Percentiles rank a stretch among this genome's conserved stretches.
These are phyloP conservation scores for Scaptomyza pallida DNA, from an alignment of 1,140 invertebrate species.

Conservation along the genomic window DNA sequence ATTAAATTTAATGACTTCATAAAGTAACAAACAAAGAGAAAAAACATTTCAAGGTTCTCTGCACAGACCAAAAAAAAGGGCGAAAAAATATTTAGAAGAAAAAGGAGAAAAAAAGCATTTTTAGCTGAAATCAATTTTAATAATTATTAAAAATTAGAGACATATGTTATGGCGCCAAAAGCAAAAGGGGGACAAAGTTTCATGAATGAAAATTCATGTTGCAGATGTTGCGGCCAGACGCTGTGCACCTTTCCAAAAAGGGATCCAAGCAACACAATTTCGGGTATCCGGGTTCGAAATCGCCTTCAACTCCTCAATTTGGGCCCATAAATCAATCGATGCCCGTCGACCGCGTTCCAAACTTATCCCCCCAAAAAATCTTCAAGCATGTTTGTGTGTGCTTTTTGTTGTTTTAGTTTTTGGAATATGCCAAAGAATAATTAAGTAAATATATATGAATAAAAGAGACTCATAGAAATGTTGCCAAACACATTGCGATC, in stretches of 20 bases:
- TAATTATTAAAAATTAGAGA: conserved; percentile 81
- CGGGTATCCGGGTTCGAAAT: conserved; percentile 21
- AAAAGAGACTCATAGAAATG: conserved; percentile 51
- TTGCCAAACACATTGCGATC: conserved; percentile 69
- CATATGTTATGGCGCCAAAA: conserved; percentile 62
- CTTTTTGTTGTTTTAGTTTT: conserved; percentile 47
- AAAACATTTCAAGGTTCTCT: conserved; percentile 72
- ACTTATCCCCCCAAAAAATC: conserved; percentile 33
- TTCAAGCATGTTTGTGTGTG: conserved; percentile 26
- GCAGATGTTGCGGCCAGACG: conserved; percentile 22
- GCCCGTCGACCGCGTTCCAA: conserved; percentile 50
- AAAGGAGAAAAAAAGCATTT: conserved; percentile 35
- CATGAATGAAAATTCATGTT: conserved; percentile 66
- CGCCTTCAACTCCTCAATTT: conserved; percentile 69
- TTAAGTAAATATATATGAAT: background rate
- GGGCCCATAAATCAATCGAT: conserved; percentile 75
- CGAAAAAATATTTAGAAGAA: conserved; percentile 7
- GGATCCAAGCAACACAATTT: conserved; percentile 25
- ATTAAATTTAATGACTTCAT: conserved; percentile 76
- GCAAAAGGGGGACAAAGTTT: conserved; percentile 11
- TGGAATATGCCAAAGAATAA: conserved; percentile 5
- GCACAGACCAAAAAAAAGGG: conserved; percentile 34
- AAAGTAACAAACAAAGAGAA: conserved; percentile 53
- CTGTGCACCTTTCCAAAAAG: conserved; percentile 38
- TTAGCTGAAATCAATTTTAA: conserved; percentile 64